phyloP scores from a whole-genome alignment of 2,888 invertebrate genomes.

The Dorcus parallelipipedus region DNA sequence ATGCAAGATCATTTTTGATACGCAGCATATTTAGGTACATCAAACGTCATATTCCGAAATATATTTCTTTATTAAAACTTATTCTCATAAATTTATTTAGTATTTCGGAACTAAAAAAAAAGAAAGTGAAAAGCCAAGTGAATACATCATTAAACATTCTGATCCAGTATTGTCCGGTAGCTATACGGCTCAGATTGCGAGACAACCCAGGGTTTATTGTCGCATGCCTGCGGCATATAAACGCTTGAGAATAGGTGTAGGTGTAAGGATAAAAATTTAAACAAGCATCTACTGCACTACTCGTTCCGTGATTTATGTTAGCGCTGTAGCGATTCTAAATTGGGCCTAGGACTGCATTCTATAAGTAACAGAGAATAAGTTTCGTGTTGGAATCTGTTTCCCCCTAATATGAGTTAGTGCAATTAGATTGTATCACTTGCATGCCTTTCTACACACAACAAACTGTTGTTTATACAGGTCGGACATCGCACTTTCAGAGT shows the following conservation, averaged over 20 bases:
- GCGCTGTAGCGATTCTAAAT: constrained; percentile 23
- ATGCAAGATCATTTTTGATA: too few relatives aligned
- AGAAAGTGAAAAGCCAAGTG: constrained; percentile 25
- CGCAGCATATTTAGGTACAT: too few relatives aligned
- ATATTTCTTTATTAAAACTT: background rate
- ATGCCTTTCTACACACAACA: too few relatives aligned
- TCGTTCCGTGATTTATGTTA: constrained; percentile 22
- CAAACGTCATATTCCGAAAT: background rate
- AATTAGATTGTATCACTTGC: too few relatives aligned
- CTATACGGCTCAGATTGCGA: constrained; percentile 34
- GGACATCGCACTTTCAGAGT: too few relatives aligned
- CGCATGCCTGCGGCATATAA: constrained; percentile 31
- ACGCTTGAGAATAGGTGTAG: constrained; percentile 24
- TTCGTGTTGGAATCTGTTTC: too few relatives aligned
- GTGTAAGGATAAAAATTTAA: constrained; percentile 19
- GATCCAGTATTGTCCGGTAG: constrained; percentile 37
- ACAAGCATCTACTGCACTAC: constrained; percentile 19
- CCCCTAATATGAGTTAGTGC: too few relatives aligned
- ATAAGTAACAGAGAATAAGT: too few relatives aligned
- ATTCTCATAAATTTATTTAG: constrained; percentile 4
- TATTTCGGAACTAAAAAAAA: constrained; percentile 9
- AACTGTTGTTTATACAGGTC: too few relatives aligned
- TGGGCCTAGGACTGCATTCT: constrained; percentile 22
- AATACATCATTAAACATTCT: constrained; percentile 36
- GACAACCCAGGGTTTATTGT: constrained; percentile 30